phyloP scores from a whole-genome alignment of 1,140 invertebrate genomes.

The Rhopalosiphum maidis region DNA sequence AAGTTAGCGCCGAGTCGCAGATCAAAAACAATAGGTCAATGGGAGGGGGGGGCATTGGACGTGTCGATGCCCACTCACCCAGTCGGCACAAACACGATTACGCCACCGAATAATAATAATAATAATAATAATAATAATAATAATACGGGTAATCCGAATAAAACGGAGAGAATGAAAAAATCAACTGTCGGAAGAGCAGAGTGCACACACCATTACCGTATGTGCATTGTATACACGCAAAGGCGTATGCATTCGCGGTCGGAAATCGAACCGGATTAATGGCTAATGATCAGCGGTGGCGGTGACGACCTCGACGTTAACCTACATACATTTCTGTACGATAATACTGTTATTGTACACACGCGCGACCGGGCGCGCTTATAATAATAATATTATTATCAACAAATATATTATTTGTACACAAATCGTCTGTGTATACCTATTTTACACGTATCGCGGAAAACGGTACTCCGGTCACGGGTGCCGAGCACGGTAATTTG shows the following conservation, averaged over 20 bases:
- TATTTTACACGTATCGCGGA: background rate
- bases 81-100: background rate
- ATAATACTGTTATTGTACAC: background rate
- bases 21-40: background rate
- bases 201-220: background rate
- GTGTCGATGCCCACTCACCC: background rate
- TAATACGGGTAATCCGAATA: background rate
- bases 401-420: background rate
- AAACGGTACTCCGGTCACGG: background rate
- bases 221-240: background rate
- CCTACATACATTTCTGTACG: slow-evolving; percentile 27
- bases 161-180: background rate
- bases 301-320: slow-evolving; percentile 24
- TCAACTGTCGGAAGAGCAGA: background rate
- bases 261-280: slow-evolving; percentile 51
- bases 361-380: background rate
- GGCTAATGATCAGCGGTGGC: background rate
- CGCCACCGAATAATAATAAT: background rate
- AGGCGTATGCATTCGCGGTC: background rate
- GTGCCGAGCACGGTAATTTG: background rate
- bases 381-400: background rate
- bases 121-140: background rate
- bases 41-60: background rate
- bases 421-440: background rate
- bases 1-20: background rate